Evolutionary conservation across 2,797 vertebrate genomes (phyloP), one percentile per base, ranked within the genome.

Genomic region (Parotocinclus haroldoi): DNA sequence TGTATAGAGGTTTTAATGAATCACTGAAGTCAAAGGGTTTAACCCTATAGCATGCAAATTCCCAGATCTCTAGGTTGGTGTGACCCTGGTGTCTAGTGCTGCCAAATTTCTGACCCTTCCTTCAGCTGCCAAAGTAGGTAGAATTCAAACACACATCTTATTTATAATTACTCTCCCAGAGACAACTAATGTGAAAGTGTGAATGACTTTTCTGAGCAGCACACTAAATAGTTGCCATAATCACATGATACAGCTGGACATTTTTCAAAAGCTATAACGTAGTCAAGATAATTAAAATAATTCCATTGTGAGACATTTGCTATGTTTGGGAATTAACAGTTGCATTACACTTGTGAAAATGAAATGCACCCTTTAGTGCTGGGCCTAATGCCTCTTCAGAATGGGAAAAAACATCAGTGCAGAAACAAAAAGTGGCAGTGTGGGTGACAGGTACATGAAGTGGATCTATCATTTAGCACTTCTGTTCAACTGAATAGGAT

Each of bases 51-150:
- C 74, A 78, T 69, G 69, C 16, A 5, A 14, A 16, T n/a, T 73
- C 69, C 72, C 51, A 75, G 53, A 78, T 75, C 71, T 48, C 9
- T 72, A 65, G 81, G 82, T 85, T 85, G 78, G 51, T 45, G 45
- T 84, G 87, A 89, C 89, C 89, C 90, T 89, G 81, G 76, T 83
- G 75, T 88, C 85, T 85, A 88, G 88, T 87, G 88, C 82, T 79
- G 78, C 81, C 83, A 83, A 76, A 56, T 78, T 72, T 44, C 70
- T 82, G 84, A 89, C 85, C 83, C 84, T 71, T 78, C 77, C 73
- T 82, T 78, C 86, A 84, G 88, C 83, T 85, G 77, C 85, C 85
- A 81, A 75, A 76, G 66, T 62, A 75, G 70, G 82, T 72, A 82
- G 79, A 80, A 81, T 84, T 75, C 76, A 66, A 55, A 53, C 75